These are phyloP conservation scores for Phaedon cochleariae DNA, from an alignment of 2,888 invertebrate genomes.

Conservation along the genomic window DNA sequence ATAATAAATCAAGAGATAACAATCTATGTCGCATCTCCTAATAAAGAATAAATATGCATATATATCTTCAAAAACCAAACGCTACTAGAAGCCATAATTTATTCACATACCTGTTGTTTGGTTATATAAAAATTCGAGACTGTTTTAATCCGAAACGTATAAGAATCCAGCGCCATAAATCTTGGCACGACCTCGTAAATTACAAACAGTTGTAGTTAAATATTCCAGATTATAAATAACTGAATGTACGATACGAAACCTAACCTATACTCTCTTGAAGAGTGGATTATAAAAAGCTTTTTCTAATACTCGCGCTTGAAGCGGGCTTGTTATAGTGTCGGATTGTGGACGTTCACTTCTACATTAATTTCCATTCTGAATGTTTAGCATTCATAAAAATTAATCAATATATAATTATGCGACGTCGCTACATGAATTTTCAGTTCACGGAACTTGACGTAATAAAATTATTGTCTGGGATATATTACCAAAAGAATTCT, in stretches of 20 bases:
- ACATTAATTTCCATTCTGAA: conserved; percentile 43
- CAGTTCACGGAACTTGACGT: conserved; percentile 45
- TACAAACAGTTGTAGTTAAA: conserved; percentile 64
- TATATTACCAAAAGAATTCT: conserved; percentile 55
- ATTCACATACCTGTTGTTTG: conserved; percentile 60
- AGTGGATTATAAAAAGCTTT: conserved; percentile 60
- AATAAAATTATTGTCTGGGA: conserved; percentile 56
- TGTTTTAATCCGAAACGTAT: conserved; percentile 63
- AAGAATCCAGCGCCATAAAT: conserved; percentile 63
- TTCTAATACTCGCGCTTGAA: conserved; percentile 58
- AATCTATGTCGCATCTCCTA: conserved; percentile 51
- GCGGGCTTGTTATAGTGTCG: conserved; percentile 29
- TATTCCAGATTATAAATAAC: conserved; percentile 65
- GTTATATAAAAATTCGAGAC: conserved; percentile 60
- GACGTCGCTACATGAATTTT: conserved; percentile 58
- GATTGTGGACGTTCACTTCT: conserved; percentile 47
- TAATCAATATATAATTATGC: conserved; percentile 63
- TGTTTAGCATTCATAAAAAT: conserved; percentile 57
- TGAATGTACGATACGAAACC: conserved; percentile 58
- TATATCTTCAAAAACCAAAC: conserved; percentile 51
- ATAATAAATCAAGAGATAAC: conserved; percentile 50
- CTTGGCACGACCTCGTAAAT: conserved; percentile 64
- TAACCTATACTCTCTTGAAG: conserved; percentile 49
- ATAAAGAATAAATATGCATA: conserved; percentile 55
- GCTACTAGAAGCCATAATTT: conserved; percentile 56